Evolutionary conservation across 1,140 invertebrate genomes (phyloP), one percentile per base, ranked within the genome.

Genomic region (Arion vulgaris): DNA sequence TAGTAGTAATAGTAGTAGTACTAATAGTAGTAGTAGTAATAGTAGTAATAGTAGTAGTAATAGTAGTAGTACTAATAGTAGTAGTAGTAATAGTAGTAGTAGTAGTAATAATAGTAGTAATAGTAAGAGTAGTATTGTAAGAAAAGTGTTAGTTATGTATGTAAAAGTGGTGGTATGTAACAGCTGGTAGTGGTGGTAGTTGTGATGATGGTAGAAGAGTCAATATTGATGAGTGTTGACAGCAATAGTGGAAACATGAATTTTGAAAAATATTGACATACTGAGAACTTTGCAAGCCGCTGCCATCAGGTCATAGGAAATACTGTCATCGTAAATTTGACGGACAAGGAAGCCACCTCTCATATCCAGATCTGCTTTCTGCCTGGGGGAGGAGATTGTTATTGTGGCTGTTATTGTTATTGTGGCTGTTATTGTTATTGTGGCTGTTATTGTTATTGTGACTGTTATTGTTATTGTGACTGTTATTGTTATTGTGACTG

Each of bases 241-340:
- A 45, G 5, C 41, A 7, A 45, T 45, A 45, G 15, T 45, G 41
- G 15, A 5, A 15, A 45, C 41, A 45, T 5, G 5, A 23, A 57
- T 57, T 17, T 15, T 66, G n/a, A 32, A 71, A 19, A 34, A 36
- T 71, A 19, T 4, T 36, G 11, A 95, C 95, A 95, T 94, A 98
- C 97, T 95, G 77, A 98, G 93, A 83, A 97, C 95, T 93, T 97
- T 95, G 53, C 97, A 96, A 36, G 97, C 97, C 9, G 97, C 97
- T 57, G 94, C 95, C 86, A 99, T 97, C 78, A 99, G 93, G 91
- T 98, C 97, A 91, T 98, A 99, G 0, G 97, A 98, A 39, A 98
- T 95, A 91, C 97, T 96, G 91, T 99, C 97, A 84, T 98, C 97
- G 90, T 99, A 99, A 85, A 98, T 97, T 92, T 98, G 96, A 19